Evolutionary conservation across 2,888 invertebrate species (phyloP), one percentile per base, ranked within the genome.

Genomic region (Nomada ruficornis): DNA sequence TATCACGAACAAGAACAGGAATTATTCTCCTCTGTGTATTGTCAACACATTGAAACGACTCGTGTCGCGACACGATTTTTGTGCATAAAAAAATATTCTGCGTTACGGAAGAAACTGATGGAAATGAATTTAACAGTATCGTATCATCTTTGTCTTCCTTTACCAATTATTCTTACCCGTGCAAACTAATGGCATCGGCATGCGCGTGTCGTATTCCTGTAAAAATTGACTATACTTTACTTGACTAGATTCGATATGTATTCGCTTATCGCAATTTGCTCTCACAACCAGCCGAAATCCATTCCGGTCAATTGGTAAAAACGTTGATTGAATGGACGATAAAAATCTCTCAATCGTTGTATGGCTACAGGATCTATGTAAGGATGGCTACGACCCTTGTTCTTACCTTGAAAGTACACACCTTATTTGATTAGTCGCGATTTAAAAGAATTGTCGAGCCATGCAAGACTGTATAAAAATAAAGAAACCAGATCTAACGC

Each of bases 361-460:
- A 98, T 94, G 59, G 96, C 96, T 59, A 95, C 94, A 2, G 96
- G 95, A 91, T 97, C 96, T 86, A 98, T 97, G 86, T 95, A 95
- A 1, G 98, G 98, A 94, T 98, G 98, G 93, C 96, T 97, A 15
- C 98, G 95, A 1, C 98, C 98, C 94, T 99, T 98, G 18, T 97
- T 98, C 94, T 98, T 97, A 69, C 93, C 93, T 93, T 57, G n/a
- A 81, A 81, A 42, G 54, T 23, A 74, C 2, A 78, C 42, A 67
- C 67, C 13, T 9, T 23, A 9, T 10, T 23, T 9, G 36, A 36
- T 54, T 54, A 54, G 20, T 36, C 36, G 7, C 36, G 36, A 36
- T 36, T 29, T 29, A 29, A 29, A 29, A 5, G 29, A 29, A 7
- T 0, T 29, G 29, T 29, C 29, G 36, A 36, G 36, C 36, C 36